Percentiles rank a stretch among this genome's conserved stretches.
Evolutionary conservation across 2,797 vertebrate species (phyloP).

Genomic region (Thalassophryne amazonica): DNA sequence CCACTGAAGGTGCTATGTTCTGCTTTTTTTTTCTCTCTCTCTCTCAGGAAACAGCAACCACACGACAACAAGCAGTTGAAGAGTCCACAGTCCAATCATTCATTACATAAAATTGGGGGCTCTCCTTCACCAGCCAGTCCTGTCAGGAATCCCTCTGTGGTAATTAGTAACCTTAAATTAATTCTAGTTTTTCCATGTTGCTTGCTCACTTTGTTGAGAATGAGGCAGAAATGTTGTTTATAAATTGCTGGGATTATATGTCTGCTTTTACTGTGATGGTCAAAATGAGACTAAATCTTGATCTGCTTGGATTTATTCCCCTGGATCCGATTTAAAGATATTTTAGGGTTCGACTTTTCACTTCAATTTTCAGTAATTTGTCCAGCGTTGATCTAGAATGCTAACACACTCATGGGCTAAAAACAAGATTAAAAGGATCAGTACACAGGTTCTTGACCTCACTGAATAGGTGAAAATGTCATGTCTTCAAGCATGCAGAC

Average conservation of each 20-base stretch:
- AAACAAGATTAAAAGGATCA: too few relatives aligned
- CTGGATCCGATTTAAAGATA: too few relatives aligned
- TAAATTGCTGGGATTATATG: not conserved
- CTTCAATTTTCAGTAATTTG: too few relatives aligned
- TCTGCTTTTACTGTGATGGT: too few relatives aligned
- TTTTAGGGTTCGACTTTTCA: too few relatives aligned
- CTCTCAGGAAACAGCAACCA: slow-evolving; percentile 80
- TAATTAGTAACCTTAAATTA: slow-evolving; percentile 63
- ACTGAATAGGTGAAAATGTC: too few relatives aligned
- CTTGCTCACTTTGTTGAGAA: slow-evolving; percentile 5
- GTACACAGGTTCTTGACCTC: too few relatives aligned
- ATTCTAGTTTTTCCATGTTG: not conserved
- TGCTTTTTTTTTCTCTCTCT: slow-evolving; percentile 52
- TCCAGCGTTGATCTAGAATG: too few relatives aligned
- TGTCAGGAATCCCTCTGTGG: slow-evolving; percentile 77
- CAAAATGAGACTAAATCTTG: too few relatives aligned
- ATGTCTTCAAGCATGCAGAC: too few relatives aligned
- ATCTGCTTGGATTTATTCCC: too few relatives aligned
- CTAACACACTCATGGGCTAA: too few relatives aligned
- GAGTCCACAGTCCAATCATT: slow-evolving; percentile 71
- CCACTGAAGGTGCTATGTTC: slow-evolving; percentile 49
- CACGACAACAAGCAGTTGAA: slow-evolving; percentile 70
- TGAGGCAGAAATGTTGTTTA: slow-evolving; percentile 1
- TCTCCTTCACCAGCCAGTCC: slow-evolving; percentile 80
- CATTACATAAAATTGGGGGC: slow-evolving; percentile 76